Percentiles rank a stretch among this genome's conserved stretches.
Conservation (phyloP, 1,140 invertebrate species). For the Lordiphosa collinella region DNA sequence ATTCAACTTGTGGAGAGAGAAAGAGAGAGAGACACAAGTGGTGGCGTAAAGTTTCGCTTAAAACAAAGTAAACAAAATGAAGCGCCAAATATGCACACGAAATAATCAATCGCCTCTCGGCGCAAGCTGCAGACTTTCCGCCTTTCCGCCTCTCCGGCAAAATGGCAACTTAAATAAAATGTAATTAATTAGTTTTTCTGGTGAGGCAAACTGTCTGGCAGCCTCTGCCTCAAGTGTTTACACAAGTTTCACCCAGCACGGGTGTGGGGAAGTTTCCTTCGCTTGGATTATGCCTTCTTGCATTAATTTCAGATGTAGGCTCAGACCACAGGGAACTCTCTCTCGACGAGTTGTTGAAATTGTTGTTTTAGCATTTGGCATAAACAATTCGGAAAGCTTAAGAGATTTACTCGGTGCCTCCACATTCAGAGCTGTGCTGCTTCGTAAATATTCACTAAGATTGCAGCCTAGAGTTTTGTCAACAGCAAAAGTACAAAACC, state of each 20-base stretch:
- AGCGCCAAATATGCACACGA: constrained; percentile 38
- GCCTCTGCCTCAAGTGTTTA: constrained; percentile 2
- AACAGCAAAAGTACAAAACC: no score
- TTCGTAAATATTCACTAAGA: no score
- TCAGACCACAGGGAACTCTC: background rate
- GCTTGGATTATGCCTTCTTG: constrained; percentile 15
- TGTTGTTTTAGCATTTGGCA: constrained; percentile 1
- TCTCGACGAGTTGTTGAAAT: background rate
- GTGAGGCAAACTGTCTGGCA: background rate
- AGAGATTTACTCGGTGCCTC: background rate
- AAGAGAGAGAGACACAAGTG: no score
- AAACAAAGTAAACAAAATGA: constrained; percentile 32
- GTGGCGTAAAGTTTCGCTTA: background rate
- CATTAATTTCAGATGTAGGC: constrained; percentile 38
- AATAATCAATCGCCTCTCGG: constrained; percentile 51
- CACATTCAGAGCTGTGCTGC: no score
- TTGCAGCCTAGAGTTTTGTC: no score
- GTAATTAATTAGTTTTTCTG: constrained; percentile 59
- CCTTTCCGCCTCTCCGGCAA: background rate
- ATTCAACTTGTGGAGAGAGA: constrained; percentile 59
- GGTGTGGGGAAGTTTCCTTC: background rate
- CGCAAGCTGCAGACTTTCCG: background rate
- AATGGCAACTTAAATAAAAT: constrained; percentile 53
- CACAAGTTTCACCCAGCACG: constrained; percentile 15
- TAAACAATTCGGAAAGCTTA: constrained; percentile 19